Conservation (phyloP, 2,888 invertebrate genomes). For the Oeneis ivallda region DNA sequence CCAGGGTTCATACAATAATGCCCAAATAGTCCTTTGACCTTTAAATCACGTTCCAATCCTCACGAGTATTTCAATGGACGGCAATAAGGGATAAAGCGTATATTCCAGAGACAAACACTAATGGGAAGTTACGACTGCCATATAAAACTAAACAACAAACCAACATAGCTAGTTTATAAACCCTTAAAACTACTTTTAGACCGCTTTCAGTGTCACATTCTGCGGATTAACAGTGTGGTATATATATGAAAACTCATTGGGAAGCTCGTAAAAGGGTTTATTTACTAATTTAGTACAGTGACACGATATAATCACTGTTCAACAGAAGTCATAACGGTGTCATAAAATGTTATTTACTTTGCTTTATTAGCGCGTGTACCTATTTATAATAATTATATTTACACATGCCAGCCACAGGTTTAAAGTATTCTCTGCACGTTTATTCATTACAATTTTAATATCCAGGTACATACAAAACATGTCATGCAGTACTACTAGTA, state of each 20-base stretch:
- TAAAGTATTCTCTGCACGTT: background rate
- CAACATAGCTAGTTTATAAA: conserved; percentile 25
- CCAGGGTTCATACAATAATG: no score
- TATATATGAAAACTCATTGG: conserved; percentile 13
- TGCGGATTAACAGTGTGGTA: conserved; percentile 18
- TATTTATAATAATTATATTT: conserved; percentile 1
- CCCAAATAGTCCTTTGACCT: no score
- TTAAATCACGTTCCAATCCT: background rate
- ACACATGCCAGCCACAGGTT: background rate
- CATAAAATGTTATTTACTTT: conserved; percentile 8
- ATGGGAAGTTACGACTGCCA: conserved; percentile 24
- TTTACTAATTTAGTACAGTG: conserved; percentile 17
- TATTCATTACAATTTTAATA: conserved; percentile 2
- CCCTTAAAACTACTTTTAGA: conserved; percentile 22
- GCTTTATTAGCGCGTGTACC: background rate
- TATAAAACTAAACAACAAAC: conserved; percentile 23
- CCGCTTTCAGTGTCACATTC: conserved; percentile 24
- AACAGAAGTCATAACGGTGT: conserved; percentile 11
- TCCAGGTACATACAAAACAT: background rate
- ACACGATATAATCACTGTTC: conserved; percentile 4
- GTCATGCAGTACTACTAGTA: no score
- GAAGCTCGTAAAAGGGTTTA: conserved; percentile 19
- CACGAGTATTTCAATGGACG: background rate
- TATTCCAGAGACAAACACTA: conserved; percentile 15
- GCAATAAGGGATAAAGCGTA: conserved; percentile 7